phyloP scores from a whole-genome alignment of 2,888 invertebrate genomes.

The Andricus quercusramuli region DNA sequence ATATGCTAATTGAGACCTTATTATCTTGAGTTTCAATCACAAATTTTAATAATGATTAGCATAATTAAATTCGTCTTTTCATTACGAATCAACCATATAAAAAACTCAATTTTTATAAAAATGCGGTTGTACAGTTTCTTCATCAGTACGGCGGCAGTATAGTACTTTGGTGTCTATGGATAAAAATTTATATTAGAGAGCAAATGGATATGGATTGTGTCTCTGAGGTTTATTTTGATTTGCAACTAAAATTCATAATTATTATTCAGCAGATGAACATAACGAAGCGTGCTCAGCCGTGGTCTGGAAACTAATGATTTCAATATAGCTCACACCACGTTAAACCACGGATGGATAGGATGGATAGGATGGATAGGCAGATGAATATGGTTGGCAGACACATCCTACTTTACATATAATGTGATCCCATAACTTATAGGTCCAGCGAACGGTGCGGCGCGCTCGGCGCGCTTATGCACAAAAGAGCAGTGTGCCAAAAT shows the following conservation, averaged over 20 bases:
- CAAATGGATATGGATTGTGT: not conserved
- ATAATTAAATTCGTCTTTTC: too few species aligned
- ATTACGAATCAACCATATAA: too few species aligned
- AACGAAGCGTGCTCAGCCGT: not conserved
- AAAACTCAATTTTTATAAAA: too few species aligned
- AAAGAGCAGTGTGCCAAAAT: constrained; percentile 59
- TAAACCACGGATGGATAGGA: constrained; percentile 29
- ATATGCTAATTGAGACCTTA: too few species aligned
- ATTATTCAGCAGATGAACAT: constrained; percentile 8
- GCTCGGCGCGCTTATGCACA: constrained; percentile 14
- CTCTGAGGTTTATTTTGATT: constrained; percentile 10
- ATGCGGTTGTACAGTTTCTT: too few species aligned
- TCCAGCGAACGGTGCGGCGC: constrained; percentile 15
- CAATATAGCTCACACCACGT: constrained; percentile 1
- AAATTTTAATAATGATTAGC: too few species aligned
- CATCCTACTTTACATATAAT: constrained; percentile 64
- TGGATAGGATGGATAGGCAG: not conserved
- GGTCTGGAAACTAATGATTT: constrained; percentile 39
- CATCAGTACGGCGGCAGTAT: too few species aligned
- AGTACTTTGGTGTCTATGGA: not conserved
- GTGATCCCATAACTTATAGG: constrained; percentile 60
- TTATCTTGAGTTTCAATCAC: too few species aligned
- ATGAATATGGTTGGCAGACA: constrained; percentile 54
- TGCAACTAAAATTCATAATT: constrained; percentile 9
- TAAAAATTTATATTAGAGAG: not conserved